Base-by-base conservation (phyloP, 2,797 vertebrate genomes). In the Craterocephalus amniculus region DNA sequence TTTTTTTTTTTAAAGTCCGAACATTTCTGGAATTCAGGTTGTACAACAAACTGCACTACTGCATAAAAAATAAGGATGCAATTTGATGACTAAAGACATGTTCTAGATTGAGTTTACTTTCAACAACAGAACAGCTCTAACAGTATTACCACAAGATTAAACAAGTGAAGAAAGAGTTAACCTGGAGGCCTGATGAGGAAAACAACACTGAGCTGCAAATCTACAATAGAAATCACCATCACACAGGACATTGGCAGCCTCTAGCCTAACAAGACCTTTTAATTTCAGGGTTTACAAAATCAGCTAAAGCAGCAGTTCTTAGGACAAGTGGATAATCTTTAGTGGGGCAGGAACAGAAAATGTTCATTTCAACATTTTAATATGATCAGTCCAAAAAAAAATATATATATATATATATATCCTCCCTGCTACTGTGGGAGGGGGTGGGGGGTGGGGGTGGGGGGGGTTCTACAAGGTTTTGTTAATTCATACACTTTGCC, bases 221-320 rank as follows among this genome's bases (percentile, higher is more conserved):
- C 20, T 43, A 48, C 43, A 65, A 64, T 55, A 79, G 26, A 64
- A 58, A 20, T 58, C 4, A 56, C 29, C 22, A 24, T 70, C 14
- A 11, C 31, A 61, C 49, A 56, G 38, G 51, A 48, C 48, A 59
- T 48, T 31, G 71, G 58, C 31, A 66, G 67, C 61, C 56, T 71
- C 49, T 14, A 62, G 36, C 38, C 40, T 38, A 58, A 26, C 26
- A 31, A 60, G 20, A 63, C 18, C 43, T 60, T 73, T 51, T 67
- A 55, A 68, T 73, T 76, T 70, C 9, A 56, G 35, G 63, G 29
- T 70, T 76, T 61, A 20, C 12, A 79, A 73, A 54, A 56, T 32
- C 70, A 70, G 18, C n/a, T 75, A 31, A 69, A 72, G 51, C 36
- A 48, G 49, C 24, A 57, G 59, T 61, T 67, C 48, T 74, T 77